A percentile compares a stretch with the other conserved stretches of the same genome.
phyloP scores from a whole-genome alignment of 2,797 vertebrate species.

The Gambelia wislizenii region DNA sequence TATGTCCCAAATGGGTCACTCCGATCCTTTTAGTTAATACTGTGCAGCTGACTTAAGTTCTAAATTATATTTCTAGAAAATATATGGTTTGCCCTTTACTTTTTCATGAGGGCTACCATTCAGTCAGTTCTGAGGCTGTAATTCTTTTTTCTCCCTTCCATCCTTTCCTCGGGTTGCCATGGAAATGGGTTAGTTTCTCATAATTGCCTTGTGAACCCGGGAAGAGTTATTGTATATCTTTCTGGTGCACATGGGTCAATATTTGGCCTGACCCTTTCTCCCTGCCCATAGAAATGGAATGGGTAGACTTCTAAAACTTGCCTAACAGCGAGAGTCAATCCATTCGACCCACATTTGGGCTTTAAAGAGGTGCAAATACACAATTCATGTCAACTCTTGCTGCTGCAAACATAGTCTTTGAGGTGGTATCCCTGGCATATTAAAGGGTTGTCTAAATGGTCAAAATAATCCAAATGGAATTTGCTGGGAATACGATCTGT shows the following conservation, averaged over 20 bases:
- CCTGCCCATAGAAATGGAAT: accelerated
- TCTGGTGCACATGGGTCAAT: constrained; percentile 44
- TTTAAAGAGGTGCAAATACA: not conserved
- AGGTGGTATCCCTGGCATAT: not conserved
- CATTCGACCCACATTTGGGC: not conserved
- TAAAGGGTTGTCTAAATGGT: too few species aligned
- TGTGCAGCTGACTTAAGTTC: constrained; percentile 73
- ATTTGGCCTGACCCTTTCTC: constrained; percentile 29
- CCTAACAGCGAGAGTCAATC: not conserved
- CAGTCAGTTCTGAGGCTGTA: constrained; percentile 67
- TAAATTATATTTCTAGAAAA: constrained; percentile 74
- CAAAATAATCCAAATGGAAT: too few species aligned
- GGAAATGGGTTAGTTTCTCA: constrained; percentile 72
- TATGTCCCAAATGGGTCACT: constrained; percentile 70
- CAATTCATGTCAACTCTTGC: accelerated
- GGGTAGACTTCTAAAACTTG: not conserved
- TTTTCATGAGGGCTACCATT: constrained; percentile 73
- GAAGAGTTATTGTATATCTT: constrained; percentile 67
- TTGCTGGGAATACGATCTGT: too few species aligned
- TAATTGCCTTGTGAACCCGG: constrained; percentile 58
- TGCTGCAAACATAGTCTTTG: not conserved
- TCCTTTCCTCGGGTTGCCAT: constrained; percentile 60
- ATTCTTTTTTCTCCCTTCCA: constrained; percentile 49
- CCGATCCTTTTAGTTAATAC: constrained; percentile 75
- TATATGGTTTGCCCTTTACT: constrained; percentile 72